phyloP scores from a whole-genome alignment of 2,888 invertebrate genomes.

The Aporophyla lueneburgensis region DNA sequence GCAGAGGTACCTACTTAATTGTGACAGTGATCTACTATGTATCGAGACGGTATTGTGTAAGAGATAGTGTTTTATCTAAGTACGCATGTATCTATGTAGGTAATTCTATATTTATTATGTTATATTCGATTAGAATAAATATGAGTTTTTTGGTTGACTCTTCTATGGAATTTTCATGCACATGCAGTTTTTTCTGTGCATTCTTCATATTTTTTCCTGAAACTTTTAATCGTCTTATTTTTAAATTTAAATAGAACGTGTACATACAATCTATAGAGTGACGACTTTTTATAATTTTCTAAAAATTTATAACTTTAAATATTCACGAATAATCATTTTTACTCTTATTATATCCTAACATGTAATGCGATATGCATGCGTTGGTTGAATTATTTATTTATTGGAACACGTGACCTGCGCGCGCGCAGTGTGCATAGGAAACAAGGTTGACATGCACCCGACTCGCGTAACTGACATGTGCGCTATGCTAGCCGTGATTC shows the following conservation, averaged over 20 bases:
- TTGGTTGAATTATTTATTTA: constrained; percentile 68
- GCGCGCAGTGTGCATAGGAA: constrained; percentile 72
- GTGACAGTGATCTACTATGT: constrained; percentile 26
- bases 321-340: background rate
- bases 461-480: constrained; percentile 68
- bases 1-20: constrained; percentile 11
- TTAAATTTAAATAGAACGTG: background rate
- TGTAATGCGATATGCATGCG: constrained; percentile 2
- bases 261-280: too few species aligned
- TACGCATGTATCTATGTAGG: background rate
- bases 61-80: constrained; percentile 15
- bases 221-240: background rate
- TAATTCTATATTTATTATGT: background rate
- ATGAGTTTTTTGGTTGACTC: background rate
- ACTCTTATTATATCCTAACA: background rate
- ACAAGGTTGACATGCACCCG: constrained; percentile 72
- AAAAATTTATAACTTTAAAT: background rate
- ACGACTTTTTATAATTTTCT: background rate
- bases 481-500: constrained; percentile 77
- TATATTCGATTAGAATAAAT: background rate
- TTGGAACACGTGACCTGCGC: constrained; percentile 69
- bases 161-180: background rate
- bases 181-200: background rate
- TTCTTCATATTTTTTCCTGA: background rate
- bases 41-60: constrained; percentile 31